Evolutionary conservation across 2,113 vertebrate species (phyloP).

Genomic region (Haplochromis burtoni): DNA sequence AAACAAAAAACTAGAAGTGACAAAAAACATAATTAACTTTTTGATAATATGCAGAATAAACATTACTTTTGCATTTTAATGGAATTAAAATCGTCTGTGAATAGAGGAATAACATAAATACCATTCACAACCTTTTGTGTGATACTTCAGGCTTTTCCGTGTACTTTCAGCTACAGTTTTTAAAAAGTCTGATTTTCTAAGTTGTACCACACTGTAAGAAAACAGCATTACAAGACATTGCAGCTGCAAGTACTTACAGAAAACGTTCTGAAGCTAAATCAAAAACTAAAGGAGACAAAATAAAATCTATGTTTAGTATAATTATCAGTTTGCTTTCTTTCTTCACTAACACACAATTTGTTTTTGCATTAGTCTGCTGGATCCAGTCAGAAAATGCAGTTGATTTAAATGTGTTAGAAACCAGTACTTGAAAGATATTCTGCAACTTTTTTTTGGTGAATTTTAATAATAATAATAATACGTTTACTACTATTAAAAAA

Average conservation of each 20-base stretch:
- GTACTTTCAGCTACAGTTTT: not conserved
- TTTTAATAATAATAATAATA: not conserved
- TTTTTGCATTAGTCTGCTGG: not conserved
- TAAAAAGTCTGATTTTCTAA: not conserved
- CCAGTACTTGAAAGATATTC: not conserved
- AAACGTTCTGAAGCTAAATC: not conserved
- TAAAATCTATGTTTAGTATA: not conserved
- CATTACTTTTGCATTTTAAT: not conserved
- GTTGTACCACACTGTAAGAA: not conserved
- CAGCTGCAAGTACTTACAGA: not conserved
- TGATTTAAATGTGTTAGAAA: not conserved
- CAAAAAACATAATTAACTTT: not conserved
- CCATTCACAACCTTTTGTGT: not conserved
- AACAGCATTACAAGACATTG: not conserved
- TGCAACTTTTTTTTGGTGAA: not conserved
- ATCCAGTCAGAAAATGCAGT: not conserved
- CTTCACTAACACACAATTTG: not conserved
- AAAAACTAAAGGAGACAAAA: not conserved
- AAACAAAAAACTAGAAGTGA: not conserved
- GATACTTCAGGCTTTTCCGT: not conserved
- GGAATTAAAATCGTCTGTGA: not conserved
- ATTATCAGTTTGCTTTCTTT: not conserved
- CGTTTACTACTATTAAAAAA: not conserved
- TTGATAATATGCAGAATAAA: not conserved
- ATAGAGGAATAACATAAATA: not conserved